Evolutionary conservation across 2,888 invertebrate genomes (phyloP).

Genomic region (Acronicta aceris): DNA sequence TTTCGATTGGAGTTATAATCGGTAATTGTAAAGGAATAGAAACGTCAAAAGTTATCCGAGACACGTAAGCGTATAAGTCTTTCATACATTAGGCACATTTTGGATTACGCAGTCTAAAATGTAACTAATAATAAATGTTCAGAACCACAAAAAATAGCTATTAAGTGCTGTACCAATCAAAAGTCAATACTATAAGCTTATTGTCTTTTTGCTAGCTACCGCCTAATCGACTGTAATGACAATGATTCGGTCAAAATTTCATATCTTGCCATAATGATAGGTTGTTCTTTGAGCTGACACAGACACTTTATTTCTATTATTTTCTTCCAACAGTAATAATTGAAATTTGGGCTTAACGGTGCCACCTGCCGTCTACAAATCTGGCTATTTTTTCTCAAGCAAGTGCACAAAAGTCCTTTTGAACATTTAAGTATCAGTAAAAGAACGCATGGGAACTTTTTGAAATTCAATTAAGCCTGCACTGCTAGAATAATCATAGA

Average conservation of each 20-base stretch:
- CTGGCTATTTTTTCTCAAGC: conserved; percentile 9
- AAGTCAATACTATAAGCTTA: conserved; percentile 67
- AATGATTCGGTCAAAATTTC: conserved; percentile 75
- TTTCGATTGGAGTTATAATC: background rate
- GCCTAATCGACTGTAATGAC: conserved; percentile 73
- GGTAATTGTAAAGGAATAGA: conserved; percentile 15
- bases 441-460: conserved; percentile 23
- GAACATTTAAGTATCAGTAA: background rate
- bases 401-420: conserved; percentile 8
- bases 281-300: conserved; percentile 57
- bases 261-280: conserved; percentile 68
- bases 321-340: conserved; percentile 49
- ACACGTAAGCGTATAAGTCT: conserved; percentile 1
- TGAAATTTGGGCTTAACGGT: conserved; percentile 55
- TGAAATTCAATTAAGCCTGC: conserved; percentile 49
- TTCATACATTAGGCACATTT: conserved; percentile 18
- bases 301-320: conserved; percentile 55
- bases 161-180: conserved; percentile 62
- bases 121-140: conserved; percentile 45
- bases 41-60: conserved; percentile 6
- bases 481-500: conserved; percentile 28
- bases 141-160: conserved; percentile 45
- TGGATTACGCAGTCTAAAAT: conserved; percentile 16
- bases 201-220: conserved; percentile 72
- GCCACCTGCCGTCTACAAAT: conserved; percentile 18